Base-by-base conservation (phyloP, 2,888 invertebrate genomes). In the Crioceris asparagi region DNA sequence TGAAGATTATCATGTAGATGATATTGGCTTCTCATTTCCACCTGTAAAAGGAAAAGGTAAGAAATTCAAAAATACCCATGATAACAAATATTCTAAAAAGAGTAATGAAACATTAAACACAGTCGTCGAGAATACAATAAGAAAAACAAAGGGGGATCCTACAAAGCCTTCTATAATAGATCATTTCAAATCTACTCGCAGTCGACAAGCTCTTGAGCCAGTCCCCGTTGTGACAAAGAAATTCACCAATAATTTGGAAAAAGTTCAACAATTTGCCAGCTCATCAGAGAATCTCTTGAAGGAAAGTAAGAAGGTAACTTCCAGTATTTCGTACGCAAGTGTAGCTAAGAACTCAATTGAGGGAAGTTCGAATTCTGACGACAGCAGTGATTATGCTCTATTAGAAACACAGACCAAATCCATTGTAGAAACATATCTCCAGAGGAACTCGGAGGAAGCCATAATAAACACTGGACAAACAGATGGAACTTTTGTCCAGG, bases 271-370 rank as follows among this genome's bases (percentile, higher is more conserved):
- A 17, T 39, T 32, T 16, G 11, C 19, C 30, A 16, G 35, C 23
- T 23, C 34, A 4, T 21, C 34, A 30, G 16, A 36, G 15, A 17
- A 15, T 12, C 14, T 15, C 17, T 21, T 15, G 16, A 53, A 50
- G 39, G 51, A 51, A 32, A 54, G 51, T 35, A 54, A 54, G 40
- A 52, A 53, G 31, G 56, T 56, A 5, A 39, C 39, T n/a, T 36
- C 53, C 10, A 17, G 36, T 17, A 40, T 56, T 26, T 54, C 54
- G 7, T 54, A 53, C 43, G 55, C 56, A 7, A 53, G 44, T 39
- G 33, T 54, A 37, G 45, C 52, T 18, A 47, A 48, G 15, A 49
- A 55, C 31, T 46, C 14, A 23, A 18, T 40, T 32, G n/a, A n/a
- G n/a, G n/a, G n/a, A n/a, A n/a, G n/a, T n/a, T n/a, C n/a, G n/a